Percentiles rank a stretch among this genome's conserved stretches.
These are phyloP conservation scores for Bovichtus diacanthus DNA, from an alignment of 2,797 vertebrate genomes.

Conservation along the genomic window DNA sequence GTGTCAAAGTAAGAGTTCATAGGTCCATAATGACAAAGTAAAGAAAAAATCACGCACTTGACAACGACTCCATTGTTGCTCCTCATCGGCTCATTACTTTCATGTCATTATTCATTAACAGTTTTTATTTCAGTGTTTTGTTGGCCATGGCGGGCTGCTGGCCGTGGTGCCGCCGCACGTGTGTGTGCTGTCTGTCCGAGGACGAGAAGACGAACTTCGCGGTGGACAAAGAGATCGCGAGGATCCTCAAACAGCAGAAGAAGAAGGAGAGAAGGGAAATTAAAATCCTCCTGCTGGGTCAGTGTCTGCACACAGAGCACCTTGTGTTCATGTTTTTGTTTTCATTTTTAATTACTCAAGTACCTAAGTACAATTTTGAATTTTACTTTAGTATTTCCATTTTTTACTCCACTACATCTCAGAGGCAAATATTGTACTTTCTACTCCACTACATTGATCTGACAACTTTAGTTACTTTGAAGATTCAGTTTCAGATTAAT, in stretches of 20 bases:
- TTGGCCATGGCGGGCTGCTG: conserved; percentile 79
- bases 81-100: not conserved
- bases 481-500: too few species aligned
- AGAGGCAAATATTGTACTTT: too few species aligned
- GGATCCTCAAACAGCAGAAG: conserved; percentile 83
- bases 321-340: not conserved
- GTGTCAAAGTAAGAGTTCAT: not conserved
- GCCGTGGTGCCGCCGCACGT: conserved; percentile 72
- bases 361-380: too few species aligned
- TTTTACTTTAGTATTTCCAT: too few species aligned
- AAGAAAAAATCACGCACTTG: not conserved
- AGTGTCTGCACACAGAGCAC: conserved; percentile 47
- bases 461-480: too few species aligned
- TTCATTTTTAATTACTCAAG: too few species aligned
- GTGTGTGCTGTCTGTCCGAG: conserved; percentile 82
- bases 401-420: too few species aligned
- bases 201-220: conserved; percentile 77
- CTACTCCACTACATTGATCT: too few species aligned
- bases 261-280: conserved; percentile 81
- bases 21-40: not conserved
- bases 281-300: conserved; percentile 87
- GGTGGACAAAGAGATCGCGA: conserved; percentile 84
- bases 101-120: conserved; percentile 30
- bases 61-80: not conserved
- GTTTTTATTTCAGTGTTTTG: conserved; percentile 23